Evolutionary conservation across 2,113 vertebrate genomes (phyloP), one percentile per base, ranked within the genome.

Genomic region (Anguilla rostrata): DNA sequence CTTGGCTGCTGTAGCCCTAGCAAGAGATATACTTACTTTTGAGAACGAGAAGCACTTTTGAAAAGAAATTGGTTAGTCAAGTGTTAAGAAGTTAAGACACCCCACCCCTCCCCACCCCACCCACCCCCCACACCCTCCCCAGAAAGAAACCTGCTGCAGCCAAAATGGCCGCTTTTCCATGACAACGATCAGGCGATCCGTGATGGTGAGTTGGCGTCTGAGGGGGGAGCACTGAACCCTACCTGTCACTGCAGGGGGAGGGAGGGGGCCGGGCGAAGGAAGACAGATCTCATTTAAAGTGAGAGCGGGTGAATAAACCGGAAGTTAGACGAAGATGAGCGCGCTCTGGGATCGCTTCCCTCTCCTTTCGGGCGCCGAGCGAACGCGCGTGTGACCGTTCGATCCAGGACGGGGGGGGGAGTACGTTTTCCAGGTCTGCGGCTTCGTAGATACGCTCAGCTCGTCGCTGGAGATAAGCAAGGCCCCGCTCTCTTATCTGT

Each of bases 1-100:
- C 46, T 34, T 78, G 43, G 20, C 29, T 9, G 20, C 46, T 46
- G 11, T 5, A 2, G 66, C 71, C 71, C 66, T 78, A 53, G 34
- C 66, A n/a, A 78, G 18, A 29, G 15, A 34, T 12, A 85, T 85
- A 85, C 71, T 85, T 85, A 85, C 84, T 20, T 75, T 34, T 34
- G 84, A 26, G 71, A 56, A 53, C 34, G 39, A 71, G 53, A 78
- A 57, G 39, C 71, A 56, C n/a, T 26, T 71, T 78, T 71, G 26
- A 79, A 78, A 39, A 85, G 84, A 79, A 85, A 85, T 79, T 34
- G 75, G 84, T 85, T 85, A 85, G 71, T 85, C 84, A 85, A 6
- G 34, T 85, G n/a, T 39, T 78, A 71, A 85, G 3, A 78, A 34
- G 5, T 34, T 39, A 71, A 34, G 56, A 66, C 41, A 12, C 66